phyloP scores from a whole-genome alignment of 2,113 vertebrate genomes.

The Phalacrocorax aristotelis region DNA sequence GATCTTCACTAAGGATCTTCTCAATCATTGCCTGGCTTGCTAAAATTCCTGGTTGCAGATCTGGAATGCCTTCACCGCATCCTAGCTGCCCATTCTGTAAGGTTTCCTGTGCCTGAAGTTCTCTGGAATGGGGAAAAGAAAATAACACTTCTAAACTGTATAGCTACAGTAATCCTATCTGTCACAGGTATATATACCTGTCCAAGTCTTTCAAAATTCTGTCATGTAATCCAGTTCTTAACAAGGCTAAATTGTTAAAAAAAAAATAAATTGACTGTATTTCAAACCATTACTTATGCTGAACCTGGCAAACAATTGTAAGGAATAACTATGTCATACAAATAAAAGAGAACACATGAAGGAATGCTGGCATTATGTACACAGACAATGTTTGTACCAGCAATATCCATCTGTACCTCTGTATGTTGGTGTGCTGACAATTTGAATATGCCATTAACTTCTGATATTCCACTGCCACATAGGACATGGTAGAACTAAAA shows the following conservation, averaged over 20 bases:
- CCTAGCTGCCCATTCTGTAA: constrained; percentile 87
- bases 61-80: constrained; percentile 82
- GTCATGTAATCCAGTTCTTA: background rate
- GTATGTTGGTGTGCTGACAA: background rate
- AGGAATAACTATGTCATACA: background rate
- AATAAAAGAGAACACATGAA: background rate
- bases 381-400: background rate
- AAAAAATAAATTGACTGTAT: background rate
- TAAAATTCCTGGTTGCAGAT: constrained; percentile 87
- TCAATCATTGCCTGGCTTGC: constrained; percentile 94
- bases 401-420: background rate
- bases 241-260: background rate
- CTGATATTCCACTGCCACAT: background rate
- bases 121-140: constrained; percentile 71
- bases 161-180: background rate
- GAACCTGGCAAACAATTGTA: background rate
- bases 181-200: background rate
- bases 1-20: constrained; percentile 90
- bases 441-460: background rate
- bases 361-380: background rate
- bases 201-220: background rate
- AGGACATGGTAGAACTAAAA: background rate
- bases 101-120: constrained; percentile 91
- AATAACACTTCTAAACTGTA: background rate
- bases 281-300: background rate